Base-by-base conservation (phyloP, 2,888 invertebrate genomes). In the Omphaloscelis lunosa region DNA sequence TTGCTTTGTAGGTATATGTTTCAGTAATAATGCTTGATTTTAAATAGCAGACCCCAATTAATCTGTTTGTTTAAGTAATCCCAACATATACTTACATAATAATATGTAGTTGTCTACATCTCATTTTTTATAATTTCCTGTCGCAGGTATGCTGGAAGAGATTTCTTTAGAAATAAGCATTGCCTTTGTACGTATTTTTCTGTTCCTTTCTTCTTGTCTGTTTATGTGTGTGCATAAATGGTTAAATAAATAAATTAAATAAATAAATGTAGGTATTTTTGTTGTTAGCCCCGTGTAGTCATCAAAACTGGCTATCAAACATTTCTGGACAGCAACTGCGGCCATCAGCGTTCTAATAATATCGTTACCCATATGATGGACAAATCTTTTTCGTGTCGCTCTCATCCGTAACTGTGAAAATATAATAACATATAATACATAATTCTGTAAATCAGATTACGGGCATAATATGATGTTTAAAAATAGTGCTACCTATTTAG, bases 1-100 rank as follows among this genome's bases (percentile, higher is more conserved):
- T 88, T 82, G 71, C 77, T 75, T 67, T 84, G 66, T 78, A 66
- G 45, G 74, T 77, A 12, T 65, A 75, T 80, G 71, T 80, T 80
- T 66, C 9, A 76, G 65, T 45, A 45, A 59, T 80, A 77, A 72
- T 51, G 59, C 41, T 67, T 62, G 63, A 75, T 77, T 75, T 79
- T 70, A 63, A 74, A 74, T 68, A 72, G 72, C 4, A 29, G 12
- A n/a, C 11, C 53, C 15, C 15, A 20, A 58, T 72, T 70, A 72
- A 83, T 73, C 34, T 63, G 34, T 69, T 48, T 66, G 39, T 72
- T 73, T 72, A 48, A 15, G 34, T 39, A 45, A 39, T 45, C 23
- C 23, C 29, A 15, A 41, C 20, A 23, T n/a, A 41, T 17, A 41
- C 12, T 66, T 56, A 6, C 48, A 45, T 45, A 45, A 5, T 34